These are phyloP conservation scores for Salminus brasiliensis DNA, from an alignment of 2,113 vertebrate species.

Conservation along the genomic window DNA sequence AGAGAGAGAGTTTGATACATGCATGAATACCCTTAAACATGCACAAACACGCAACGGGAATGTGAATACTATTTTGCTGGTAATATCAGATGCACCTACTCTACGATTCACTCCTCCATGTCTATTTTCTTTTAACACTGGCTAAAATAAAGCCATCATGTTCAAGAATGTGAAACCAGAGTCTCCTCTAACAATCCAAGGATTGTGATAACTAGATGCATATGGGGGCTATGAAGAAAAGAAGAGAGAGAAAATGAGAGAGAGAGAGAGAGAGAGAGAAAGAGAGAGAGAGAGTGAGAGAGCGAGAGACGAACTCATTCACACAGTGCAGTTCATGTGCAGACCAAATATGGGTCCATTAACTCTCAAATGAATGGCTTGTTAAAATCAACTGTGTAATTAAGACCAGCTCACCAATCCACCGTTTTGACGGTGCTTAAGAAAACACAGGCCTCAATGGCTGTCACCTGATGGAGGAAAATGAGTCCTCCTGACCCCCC, in stretches of 20 bases:
- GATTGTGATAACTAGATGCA: slow-evolving; percentile 71
- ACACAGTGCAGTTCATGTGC: slow-evolving; percentile 47
- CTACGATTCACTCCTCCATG: slow-evolving; percentile 52
- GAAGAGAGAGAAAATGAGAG: slow-evolving; percentile 18
- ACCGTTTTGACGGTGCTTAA: slow-evolving; percentile 30
- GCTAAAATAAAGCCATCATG: slow-evolving; percentile 66
- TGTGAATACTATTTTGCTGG: slow-evolving; percentile 41
- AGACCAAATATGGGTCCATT: slow-evolving; percentile 50
- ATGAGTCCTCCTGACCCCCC: slow-evolving; percentile 4
- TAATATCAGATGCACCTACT: slow-evolving; percentile 47
- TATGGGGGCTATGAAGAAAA: slow-evolving; percentile 52
- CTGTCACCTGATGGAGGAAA: slow-evolving; percentile 46
- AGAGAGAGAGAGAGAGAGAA: slow-evolving; percentile 15
- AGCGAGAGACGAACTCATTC: slow-evolving; percentile 48
- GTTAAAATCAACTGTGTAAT: slow-evolving; percentile 58
- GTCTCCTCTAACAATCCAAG: slow-evolving; percentile 61
- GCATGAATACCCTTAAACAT: not conserved
- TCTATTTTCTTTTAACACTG: slow-evolving; percentile 68
- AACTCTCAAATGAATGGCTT: slow-evolving; percentile 46
- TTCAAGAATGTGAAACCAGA: slow-evolving; percentile 70
- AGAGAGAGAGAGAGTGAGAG: slow-evolving; percentile 14
- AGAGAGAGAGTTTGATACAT: not conserved
- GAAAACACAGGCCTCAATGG: slow-evolving; percentile 46
- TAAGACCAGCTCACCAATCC: slow-evolving; percentile 42
- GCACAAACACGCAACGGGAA: slow-evolving; percentile 36